phyloP scores from a whole-genome alignment of 2,797 vertebrate genomes.

The Meriones psammophilus region DNA sequence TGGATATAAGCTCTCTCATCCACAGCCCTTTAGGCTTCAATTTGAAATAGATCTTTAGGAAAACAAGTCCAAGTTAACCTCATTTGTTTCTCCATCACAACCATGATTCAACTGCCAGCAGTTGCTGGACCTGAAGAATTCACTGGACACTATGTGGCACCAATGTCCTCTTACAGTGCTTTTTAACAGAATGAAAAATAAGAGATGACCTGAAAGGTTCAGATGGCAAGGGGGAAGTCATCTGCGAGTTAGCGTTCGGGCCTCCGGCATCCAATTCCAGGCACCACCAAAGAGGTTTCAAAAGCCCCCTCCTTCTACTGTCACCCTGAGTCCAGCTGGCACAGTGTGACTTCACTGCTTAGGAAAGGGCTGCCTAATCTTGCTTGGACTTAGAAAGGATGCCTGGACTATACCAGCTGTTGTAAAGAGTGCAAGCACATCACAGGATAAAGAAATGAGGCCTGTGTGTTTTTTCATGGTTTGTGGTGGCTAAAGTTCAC shows the following conservation, averaged over 20 bases:
- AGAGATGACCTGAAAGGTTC: slow-evolving; percentile 67
- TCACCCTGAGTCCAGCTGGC: not conserved
- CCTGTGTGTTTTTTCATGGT: slow-evolving; percentile 84
- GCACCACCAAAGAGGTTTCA: not conserved
- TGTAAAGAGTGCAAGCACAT: slow-evolving; percentile 79
- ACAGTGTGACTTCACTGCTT: not conserved
- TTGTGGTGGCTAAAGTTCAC: slow-evolving; percentile 77
- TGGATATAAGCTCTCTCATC: slow-evolving; percentile 61
- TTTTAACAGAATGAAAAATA: slow-evolving; percentile 71
- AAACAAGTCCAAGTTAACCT: slow-evolving; percentile 62
- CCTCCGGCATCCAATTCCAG: slow-evolving; percentile 37
- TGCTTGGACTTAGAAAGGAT: slow-evolving; percentile 9
- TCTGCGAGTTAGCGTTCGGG: slow-evolving; percentile 65
- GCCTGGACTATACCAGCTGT: slow-evolving; percentile 65
- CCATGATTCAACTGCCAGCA: slow-evolving; percentile 23
- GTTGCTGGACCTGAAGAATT: slow-evolving; percentile 58
- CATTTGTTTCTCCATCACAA: slow-evolving; percentile 45
- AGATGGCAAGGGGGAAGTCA: not conserved
- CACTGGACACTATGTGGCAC: not conserved
- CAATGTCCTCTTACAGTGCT: slow-evolving; percentile 55
- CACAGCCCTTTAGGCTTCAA: slow-evolving; percentile 65
- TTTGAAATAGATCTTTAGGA: slow-evolving; percentile 80
- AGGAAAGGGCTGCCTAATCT: slow-evolving; percentile 31
- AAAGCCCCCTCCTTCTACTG: not conserved
- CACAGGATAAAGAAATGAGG: slow-evolving; percentile 62